These are phyloP conservation scores for Poliocrania exsul DNA, from an alignment of 2,797 vertebrate species.

Conservation along the genomic window DNA sequence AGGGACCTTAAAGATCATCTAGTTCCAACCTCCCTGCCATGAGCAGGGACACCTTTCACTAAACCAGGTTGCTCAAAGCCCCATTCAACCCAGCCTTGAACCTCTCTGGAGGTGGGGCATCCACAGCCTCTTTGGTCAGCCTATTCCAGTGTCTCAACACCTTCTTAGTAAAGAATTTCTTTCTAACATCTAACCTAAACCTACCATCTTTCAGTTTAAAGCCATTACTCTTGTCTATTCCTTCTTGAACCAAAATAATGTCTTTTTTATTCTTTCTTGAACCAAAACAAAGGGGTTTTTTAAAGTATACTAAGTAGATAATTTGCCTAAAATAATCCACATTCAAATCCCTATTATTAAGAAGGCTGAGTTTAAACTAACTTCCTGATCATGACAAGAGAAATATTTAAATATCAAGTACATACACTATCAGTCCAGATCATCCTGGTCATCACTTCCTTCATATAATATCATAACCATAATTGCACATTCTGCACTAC, in stretches of 20 bases:
- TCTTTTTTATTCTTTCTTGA: not conserved
- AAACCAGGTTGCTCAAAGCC: not conserved
- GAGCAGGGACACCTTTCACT: not conserved
- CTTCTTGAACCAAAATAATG: not conserved
- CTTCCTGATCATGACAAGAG: not conserved
- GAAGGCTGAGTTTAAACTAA: not conserved
- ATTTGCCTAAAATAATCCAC: not conserved
- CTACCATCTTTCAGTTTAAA: not conserved
- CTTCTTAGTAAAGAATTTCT: not conserved
- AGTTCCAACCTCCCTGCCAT: not conserved
- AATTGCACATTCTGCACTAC: not conserved
- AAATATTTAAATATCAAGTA: not conserved
- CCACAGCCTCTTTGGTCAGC: not conserved
- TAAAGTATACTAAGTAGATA: not conserved
- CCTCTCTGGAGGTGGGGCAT: not conserved
- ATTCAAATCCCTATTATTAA: not conserved
- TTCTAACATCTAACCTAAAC: not conserved
- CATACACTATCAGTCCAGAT: not conserved
- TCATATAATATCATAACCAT: not conserved
- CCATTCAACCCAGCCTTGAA: not conserved
- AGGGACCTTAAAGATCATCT: not conserved
- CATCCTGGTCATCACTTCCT: not conserved
- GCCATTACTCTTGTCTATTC: not conserved
- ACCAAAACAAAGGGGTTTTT: not conserved
- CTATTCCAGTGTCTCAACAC: not conserved